Percentiles rank a stretch among this genome's conserved stretches.
Conservation (phyloP, 2,113 vertebrate genomes). For the Mus pahari region DNA sequence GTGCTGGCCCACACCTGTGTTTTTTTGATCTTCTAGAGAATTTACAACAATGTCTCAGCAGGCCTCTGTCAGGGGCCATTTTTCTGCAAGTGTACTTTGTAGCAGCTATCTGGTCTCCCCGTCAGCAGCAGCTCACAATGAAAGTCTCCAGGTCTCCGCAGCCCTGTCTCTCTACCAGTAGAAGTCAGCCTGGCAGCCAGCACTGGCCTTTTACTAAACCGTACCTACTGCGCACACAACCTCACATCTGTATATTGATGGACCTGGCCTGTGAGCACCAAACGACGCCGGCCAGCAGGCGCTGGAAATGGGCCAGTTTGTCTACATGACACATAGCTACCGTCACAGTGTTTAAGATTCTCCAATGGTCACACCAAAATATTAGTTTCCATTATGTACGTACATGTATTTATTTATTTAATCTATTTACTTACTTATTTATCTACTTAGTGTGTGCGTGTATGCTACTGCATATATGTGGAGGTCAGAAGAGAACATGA, state of each 20-base stretch:
- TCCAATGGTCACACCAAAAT: not conserved
- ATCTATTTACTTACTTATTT: not conserved
- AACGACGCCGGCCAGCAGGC: rapidly evolving
- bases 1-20: not conserved
- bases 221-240: not conserved
- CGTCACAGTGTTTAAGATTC: not conserved
- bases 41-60: not conserved
- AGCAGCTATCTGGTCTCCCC: not conserved
- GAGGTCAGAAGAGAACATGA: not conserved
- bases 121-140: not conserved
- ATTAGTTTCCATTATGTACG: not conserved
- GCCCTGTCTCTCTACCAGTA: rapidly evolving
- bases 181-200: not conserved
- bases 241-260: rapidly evolving
- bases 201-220: rapidly evolving
- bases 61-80: not conserved
- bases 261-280: not conserved
- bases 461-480: not conserved
- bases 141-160: rapidly evolving
- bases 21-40: slow-evolving; percentile 27
- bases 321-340: rapidly evolving
- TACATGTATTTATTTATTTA: not conserved
- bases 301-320: not conserved
- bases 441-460: not conserved
- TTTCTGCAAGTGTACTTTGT: not conserved